Base-by-base conservation (phyloP, 1,140 invertebrate species). In the Apis florea region DNA sequence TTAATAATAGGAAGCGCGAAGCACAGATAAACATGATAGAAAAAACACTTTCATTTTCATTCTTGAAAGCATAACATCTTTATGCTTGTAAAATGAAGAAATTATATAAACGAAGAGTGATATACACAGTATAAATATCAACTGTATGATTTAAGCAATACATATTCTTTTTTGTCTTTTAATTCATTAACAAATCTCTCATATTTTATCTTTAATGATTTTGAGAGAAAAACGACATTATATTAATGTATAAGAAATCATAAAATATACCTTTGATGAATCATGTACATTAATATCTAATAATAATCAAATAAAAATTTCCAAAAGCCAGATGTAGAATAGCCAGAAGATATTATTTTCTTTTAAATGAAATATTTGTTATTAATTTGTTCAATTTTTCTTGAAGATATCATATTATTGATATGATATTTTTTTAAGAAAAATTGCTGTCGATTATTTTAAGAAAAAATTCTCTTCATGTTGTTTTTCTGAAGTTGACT, bases 1-100 rank as follows among this genome's bases (percentile, higher is more conserved):
- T 54, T 75, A 64, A 56, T 69, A 64, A 31, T 71, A 72, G 85
- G 67, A 83, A 83, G 56, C 85, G 80, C 80, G 17, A 83, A 83
- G 72, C 15, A 54, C 11, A 19, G 15, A 54, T 54, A 24, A 63
- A 81, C 71, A 70, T 31, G 63, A 73, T 8, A 68, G 68, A 73
- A 54, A 54, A 68, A 72, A 68, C 47, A 66, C 24, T 58, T 67
- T 66, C 61, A 64, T 51, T 64, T 74, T 58, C 51, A 58, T 53
- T 80, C 72, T 54, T 58, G 26, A 40, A 81, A 81, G 63, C 47
- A 75, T 67, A 68, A 75, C 1, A n/a, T 6, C 19, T 40, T 73
- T 74, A 51, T 53, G 53, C 71, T 58, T 10, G 17, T 26, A 17
- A 58, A 80, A 53, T 19, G 53, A 59, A 54, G 17, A 51, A 59